Base-by-base conservation (phyloP, 2,888 invertebrate genomes). In the Ypsolopha scabrella region DNA sequence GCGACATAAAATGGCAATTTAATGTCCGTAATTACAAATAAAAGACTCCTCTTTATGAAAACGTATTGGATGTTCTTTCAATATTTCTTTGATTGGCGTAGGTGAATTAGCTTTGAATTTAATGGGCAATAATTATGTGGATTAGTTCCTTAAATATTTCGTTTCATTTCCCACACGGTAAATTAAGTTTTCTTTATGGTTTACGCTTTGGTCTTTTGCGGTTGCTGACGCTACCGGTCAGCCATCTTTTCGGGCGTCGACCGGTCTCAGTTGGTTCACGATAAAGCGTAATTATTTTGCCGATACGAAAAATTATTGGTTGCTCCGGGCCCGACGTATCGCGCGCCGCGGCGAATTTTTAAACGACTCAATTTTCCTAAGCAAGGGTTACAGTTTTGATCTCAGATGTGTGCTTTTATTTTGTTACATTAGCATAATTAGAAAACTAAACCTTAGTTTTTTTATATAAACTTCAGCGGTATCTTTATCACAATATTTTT, bases 271-370 rank as follows among this genome's bases (percentile, higher is more conserved):
- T 69, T 77, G 75, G 74, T 75, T 72, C 70, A 62, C 72, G 80
- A 85, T 81, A 80, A 71, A 75, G 74, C 74, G 72, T 79, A 81
- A 80, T 83, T 83, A 83, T 80, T 82, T 70, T 63, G 64, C 62
- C 67, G 77, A 77, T 80, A 78, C 77, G 70, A 75, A 77, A 79
- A 78, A 77, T 74, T 80, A 81, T 80, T 76, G 73, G 75, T 67
- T 69, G 65, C 65, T 58, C 65, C 57, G 58, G 64, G 46, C 48
- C 2, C 49, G 48, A 64, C 67, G 71, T 72, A 75, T 73, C 71
- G 67, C 60, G 66, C 55, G 58, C 65, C 64, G 66, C 55, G 58
- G 65, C 64, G 66, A 71, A 70, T 72, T 75, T 66, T 78, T 64
- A 67, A 72, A 83, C 74, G 70, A 71, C 80, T 83, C 70, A 80